Evolutionary conservation across 1,140 invertebrate genomes (phyloP).

Genomic region (Laupala kohalensis): DNA sequence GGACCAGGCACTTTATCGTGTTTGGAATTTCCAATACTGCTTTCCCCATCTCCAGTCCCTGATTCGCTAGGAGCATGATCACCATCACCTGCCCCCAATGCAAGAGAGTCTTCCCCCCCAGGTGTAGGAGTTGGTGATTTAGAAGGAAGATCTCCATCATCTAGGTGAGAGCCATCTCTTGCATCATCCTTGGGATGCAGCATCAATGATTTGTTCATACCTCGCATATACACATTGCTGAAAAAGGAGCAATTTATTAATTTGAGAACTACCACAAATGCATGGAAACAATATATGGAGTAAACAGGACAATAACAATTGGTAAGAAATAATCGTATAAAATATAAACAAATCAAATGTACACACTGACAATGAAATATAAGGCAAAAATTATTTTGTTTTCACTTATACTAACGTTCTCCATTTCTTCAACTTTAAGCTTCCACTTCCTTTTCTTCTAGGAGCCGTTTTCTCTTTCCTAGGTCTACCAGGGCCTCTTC

Average conservation of each 20-base stretch:
- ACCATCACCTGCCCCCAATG: conserved; percentile 8
- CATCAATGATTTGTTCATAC: conserved; percentile 3
- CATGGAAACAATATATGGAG: background rate
- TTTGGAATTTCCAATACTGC: conserved; percentile 13
- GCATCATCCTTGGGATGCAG: conserved; percentile 12
- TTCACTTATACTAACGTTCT: conserved; percentile 18
- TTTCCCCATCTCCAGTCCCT: conserved; percentile 15
- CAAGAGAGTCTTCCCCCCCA: background rate
- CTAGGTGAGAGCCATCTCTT: conserved; percentile 10
- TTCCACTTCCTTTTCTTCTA: conserved; percentile 18
- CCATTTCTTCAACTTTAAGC: conserved; percentile 23
- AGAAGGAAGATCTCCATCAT: conserved; percentile 10
- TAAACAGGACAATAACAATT: background rate
- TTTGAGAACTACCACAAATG: no score
- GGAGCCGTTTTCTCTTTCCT: conserved; percentile 39
- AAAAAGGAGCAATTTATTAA: no score
- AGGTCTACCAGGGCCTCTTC: conserved; percentile 54
- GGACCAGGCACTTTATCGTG: conserved; percentile 29
- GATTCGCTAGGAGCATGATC: conserved; percentile 15
- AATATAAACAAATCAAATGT: no score
- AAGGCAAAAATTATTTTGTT: background rate
- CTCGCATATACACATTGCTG: conserved; percentile 11
- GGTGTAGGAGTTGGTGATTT: conserved; percentile 11
- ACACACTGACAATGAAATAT: background rate
- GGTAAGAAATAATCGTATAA: no score